Evolutionary conservation across 23 tunicate genomes (phyloP).

Genomic region (Phallusia fumigata): DNA sequence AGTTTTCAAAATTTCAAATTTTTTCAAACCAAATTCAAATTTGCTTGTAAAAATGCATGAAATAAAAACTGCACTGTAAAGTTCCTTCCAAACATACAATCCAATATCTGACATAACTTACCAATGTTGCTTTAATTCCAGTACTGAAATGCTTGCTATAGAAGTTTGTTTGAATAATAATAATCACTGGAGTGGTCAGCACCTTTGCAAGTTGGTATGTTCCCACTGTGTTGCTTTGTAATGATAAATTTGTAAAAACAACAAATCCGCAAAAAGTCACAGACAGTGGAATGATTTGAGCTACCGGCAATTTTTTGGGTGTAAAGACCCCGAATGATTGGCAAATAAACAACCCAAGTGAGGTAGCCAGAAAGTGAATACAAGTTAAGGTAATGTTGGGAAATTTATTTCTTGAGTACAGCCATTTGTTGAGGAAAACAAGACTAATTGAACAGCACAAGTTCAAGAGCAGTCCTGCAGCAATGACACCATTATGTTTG

Average conservation of each 20-base stretch:
- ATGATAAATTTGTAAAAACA: slow-evolving; percentile 92
- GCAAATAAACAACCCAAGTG: slow-evolving; percentile 71
- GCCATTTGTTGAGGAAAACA: slow-evolving; percentile 96
- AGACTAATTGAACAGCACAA: slow-evolving; percentile 78
- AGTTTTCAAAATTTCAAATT: background rate
- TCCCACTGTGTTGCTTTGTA: slow-evolving; percentile 89
- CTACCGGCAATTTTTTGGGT: slow-evolving; percentile 46
- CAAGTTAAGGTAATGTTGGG: slow-evolving; percentile 90
- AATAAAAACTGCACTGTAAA: too few relatives aligned
- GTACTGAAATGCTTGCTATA: slow-evolving; percentile 42
- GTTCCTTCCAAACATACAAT: too few relatives aligned
- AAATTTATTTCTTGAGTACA: slow-evolving; percentile 63
- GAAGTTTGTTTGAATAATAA: slow-evolving; percentile 58
- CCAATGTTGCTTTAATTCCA: slow-evolving; percentile 90
- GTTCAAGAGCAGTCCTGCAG: slow-evolving; percentile 59
- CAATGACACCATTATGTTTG: slow-evolving; percentile 23
- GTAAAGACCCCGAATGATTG: slow-evolving; percentile 56
- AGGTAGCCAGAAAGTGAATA: slow-evolving; percentile 88
- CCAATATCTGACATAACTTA: too few relatives aligned
- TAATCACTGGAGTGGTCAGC: slow-evolving; percentile 86
- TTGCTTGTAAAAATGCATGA: too few relatives aligned
- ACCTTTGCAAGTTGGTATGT: slow-evolving; percentile 94
- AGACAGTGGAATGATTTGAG: slow-evolving; percentile 56
- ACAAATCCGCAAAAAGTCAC: slow-evolving; percentile 92
- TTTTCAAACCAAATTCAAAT: too few relatives aligned